Evolutionary conservation across 1,140 invertebrate species (phyloP).

Genomic region (Apocrypta bakeri): DNA sequence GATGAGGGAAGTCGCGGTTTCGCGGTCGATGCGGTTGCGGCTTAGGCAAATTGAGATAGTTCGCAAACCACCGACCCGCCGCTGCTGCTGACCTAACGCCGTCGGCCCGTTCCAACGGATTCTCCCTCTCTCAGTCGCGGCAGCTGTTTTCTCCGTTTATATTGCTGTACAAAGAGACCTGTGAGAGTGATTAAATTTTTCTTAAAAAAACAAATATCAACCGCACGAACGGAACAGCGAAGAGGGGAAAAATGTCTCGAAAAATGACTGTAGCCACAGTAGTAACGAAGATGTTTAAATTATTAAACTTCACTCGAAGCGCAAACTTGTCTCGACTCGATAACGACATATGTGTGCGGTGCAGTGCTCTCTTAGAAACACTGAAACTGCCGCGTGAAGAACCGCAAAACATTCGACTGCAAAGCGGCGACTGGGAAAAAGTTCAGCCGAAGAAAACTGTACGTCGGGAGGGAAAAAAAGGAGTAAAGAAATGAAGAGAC

Average conservation of each 20-base stretch:
- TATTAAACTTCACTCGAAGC: background rate
- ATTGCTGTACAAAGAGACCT: too few species aligned
- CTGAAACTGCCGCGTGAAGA: background rate
- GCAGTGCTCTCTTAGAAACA: background rate
- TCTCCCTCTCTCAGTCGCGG: background rate
- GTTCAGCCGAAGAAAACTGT: conserved; percentile 23
- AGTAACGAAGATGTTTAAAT: background rate
- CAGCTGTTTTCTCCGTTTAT: background rate
- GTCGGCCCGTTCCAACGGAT: background rate
- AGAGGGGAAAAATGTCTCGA: too few species aligned
- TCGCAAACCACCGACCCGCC: conserved; percentile 67
- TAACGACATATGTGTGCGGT: background rate
- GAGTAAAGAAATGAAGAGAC: background rate
- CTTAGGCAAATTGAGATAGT: conserved; percentile 75
- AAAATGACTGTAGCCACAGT: too few species aligned
- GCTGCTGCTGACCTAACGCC: conserved; percentile 38
- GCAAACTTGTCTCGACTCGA: conserved; percentile 3
- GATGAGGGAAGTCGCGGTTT: conserved; percentile 70
- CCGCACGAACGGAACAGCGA: too few species aligned
- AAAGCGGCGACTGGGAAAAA: conserved; percentile 16
- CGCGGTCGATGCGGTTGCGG: conserved; percentile 71
- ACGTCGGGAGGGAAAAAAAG: background rate
- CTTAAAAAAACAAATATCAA: background rate
- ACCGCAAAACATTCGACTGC: conserved; percentile 49
- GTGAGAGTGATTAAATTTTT: background rate